Evolutionary conservation across 2,888 invertebrate genomes (phyloP).

Genomic region (Pardosa pseudoannulata): DNA sequence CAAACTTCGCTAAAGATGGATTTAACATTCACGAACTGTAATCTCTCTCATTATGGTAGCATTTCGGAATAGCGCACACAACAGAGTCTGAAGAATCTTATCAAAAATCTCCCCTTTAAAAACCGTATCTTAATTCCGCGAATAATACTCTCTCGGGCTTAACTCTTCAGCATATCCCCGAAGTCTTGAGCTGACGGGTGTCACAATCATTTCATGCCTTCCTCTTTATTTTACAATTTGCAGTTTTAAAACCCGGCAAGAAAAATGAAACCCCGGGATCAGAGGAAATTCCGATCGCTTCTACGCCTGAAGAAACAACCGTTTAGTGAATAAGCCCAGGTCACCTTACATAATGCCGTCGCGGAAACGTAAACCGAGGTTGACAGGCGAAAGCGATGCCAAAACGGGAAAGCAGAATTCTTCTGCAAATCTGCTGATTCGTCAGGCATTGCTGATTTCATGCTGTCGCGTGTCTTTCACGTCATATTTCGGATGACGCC

Average conservation of each 20-base stretch:
- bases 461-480: slow-evolving; percentile 44
- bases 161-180: slow-evolving; percentile 32
- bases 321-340: not conserved
- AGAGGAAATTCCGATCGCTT: not conserved
- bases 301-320: not conserved
- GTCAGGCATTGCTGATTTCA: slow-evolving; percentile 50
- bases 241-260: slow-evolving; percentile 3
- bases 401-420: slow-evolving; percentile 14
- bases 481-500: not conserved
- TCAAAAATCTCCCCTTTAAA: not conserved
- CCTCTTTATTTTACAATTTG: slow-evolving; percentile 32
- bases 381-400: slow-evolving; percentile 47
- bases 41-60: no score
- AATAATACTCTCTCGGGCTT: not conserved
- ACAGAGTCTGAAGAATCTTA: no score
- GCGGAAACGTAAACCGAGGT: slow-evolving; percentile 17
- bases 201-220: slow-evolving; percentile 56
- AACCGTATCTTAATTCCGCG: not conserved
- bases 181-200: slow-evolving; percentile 29
- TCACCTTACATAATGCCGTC: slow-evolving; percentile 14
- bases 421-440: slow-evolving; percentile 39
- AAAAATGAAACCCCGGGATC: not conserved
- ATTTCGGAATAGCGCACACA: no score
- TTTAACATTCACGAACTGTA: no score
- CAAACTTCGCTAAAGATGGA: no score